Conservation (phyloP, 2,888 invertebrate species). For the Dexiosoma caninum region DNA sequence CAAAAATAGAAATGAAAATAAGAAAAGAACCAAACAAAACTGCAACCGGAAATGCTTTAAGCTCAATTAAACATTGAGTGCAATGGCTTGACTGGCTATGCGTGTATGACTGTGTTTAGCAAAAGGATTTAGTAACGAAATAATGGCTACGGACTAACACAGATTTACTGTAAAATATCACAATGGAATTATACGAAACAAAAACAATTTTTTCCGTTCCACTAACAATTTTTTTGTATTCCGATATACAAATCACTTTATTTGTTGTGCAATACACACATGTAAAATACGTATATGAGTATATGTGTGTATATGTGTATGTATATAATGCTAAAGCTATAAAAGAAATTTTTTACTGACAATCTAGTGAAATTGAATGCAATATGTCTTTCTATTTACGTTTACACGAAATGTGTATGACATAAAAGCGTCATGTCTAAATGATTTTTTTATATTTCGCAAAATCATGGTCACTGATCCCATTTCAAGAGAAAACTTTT, state of each 20-base stretch:
- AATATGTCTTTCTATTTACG: no score
- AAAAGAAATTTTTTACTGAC: no score
- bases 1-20: constrained; percentile 5
- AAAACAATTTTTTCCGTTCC: not conserved
- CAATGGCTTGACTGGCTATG: constrained; percentile 46
- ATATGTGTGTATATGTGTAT: no score
- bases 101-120: constrained; percentile 15
- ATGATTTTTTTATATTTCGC: no score
- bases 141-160: not conserved
- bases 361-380: no score
- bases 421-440: no score
- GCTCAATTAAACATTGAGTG: constrained; percentile 59
- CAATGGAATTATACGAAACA: constrained; percentile 4
- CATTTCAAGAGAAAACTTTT: no score
- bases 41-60: constrained; percentile 43
- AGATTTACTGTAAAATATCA: not conserved
- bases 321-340: no score
- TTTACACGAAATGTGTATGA: no score
- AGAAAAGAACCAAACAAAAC: not conserved
- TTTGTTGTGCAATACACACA: no score
- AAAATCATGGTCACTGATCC: no score
- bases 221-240: not conserved
- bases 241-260: not conserved
- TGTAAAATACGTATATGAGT: no score
- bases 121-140: constrained; percentile 39